Conservation (phyloP, 1,140 invertebrate genomes). For the Zelostemma sp. region DNA sequence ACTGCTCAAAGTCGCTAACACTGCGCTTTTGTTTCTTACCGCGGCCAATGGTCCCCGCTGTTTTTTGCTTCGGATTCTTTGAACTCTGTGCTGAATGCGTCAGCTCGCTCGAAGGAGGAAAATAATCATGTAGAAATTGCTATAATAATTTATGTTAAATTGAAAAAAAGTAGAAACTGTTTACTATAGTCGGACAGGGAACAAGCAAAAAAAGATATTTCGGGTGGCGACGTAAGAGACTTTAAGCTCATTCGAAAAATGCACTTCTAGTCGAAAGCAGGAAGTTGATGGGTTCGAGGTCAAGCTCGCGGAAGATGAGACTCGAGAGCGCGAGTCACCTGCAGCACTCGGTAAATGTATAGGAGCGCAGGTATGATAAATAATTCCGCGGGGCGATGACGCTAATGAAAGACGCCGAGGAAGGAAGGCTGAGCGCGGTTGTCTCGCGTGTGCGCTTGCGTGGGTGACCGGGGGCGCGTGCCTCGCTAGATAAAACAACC, state of each 20-base stretch:
- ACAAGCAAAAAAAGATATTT: too few relatives aligned
- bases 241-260: too few relatives aligned
- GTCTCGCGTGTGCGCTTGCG: conserved; percentile 34
- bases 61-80: too few relatives aligned
- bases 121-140: too few relatives aligned
- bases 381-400: conserved; percentile 12
- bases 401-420: conserved; percentile 19
- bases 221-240: too few relatives aligned
- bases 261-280: too few relatives aligned
- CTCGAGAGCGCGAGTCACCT: conserved; percentile 15
- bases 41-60: conserved; percentile 6
- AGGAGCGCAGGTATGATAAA: conserved; percentile 33
- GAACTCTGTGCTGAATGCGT: too few relatives aligned
- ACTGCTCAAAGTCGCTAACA: conserved; percentile 18
- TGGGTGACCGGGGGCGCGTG: conserved; percentile 42
- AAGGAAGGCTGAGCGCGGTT: too few relatives aligned
- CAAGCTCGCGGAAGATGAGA: neutral
- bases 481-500: conserved; percentile 18
- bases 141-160: too few relatives aligned
- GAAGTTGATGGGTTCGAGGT: neutral
- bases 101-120: too few relatives aligned
- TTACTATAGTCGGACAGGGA: too few relatives aligned
- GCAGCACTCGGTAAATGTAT: conserved; percentile 30
- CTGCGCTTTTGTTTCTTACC: conserved; percentile 31
- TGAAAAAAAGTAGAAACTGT: too few relatives aligned